Percentiles rank a stretch among this genome's conserved stretches.
These are phyloP conservation scores for Naso thynnoides DNA, from an alignment of 2,797 vertebrate species.

Conservation along the genomic window DNA sequence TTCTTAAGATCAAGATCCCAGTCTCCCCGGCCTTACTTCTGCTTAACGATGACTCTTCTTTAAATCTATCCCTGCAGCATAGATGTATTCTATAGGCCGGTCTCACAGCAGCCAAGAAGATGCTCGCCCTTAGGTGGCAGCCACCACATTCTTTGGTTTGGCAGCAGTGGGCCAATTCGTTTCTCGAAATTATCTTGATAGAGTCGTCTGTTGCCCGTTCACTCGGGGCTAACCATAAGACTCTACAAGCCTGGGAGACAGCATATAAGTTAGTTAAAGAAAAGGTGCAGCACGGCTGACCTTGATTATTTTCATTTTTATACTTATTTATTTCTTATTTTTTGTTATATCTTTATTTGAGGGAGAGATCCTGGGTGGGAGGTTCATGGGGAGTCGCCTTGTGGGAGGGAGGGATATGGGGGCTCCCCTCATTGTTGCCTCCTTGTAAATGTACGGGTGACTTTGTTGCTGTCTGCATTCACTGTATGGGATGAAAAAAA, in stretches of 20 bases:
- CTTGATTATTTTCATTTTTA: not conserved
- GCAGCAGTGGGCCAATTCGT: not conserved
- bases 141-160: not conserved
- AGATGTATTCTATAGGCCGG: not conserved
- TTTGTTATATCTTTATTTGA: too few species aligned
- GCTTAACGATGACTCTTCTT: not conserved
- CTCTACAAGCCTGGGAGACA: too few species aligned
- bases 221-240: too few species aligned
- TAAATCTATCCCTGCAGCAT: not conserved
- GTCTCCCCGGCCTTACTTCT: not conserved
- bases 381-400: too few species aligned
- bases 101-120: not conserved
- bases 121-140: not conserved
- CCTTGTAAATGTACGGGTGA: too few species aligned
- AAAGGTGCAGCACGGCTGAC: not conserved
- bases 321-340: too few species aligned
- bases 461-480: too few species aligned
- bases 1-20: not conserved
- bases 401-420: too few species aligned
- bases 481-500: too few species aligned
- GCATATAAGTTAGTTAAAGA: not conserved
- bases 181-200: not conserved
- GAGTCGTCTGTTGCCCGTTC: not conserved
- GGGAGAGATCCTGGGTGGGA: too few species aligned
- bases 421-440: too few species aligned